Evolutionary conservation across 2,113 vertebrate species (phyloP), one percentile per base, ranked within the genome.

Genomic region (Microtus ochrogaster): DNA sequence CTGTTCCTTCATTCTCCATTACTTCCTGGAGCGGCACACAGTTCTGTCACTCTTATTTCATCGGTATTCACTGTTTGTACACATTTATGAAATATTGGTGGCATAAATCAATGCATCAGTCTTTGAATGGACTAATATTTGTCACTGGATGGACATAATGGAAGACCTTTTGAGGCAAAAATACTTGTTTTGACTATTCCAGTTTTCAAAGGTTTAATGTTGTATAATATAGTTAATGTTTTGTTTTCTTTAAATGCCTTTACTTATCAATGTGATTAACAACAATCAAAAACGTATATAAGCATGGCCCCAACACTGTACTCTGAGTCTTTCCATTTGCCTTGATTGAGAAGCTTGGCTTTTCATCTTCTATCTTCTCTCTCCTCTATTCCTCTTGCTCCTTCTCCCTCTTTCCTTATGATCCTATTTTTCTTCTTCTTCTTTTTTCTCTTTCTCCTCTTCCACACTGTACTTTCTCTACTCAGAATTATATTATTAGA

Each of bases 131-230:
- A 22, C 21, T 74, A 66, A 65, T 68, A 90, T 36, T 55, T 92
- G 81, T 72, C 22, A 79, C 33, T 58, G 12, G 72, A 22, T 28
- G 66, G 44, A 47, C 74, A 79, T 66, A 52, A 87, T 94, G n/a
- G 74, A 36, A 76, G 81, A 78, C 39, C 44, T 66, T 33, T 92
- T 81, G 72, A 70, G n/a, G 76, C 10, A 33, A 79, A 55, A 24
- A 72, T 76, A 65, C 92, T 95, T 49, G 26, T 89, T 89, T n/a
- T 81, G 33, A 30, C 3, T 90, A 5, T 93, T 79, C 49, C 79
- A 44, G 39, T 79, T 92, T 92, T 82, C 66, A 28, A 58, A 82
- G 77, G 26, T 82, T 94, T 58, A 28, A 76, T 49, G 28, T 47
- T 77, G 17, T 55, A 6, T 7, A 73, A 41, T 65, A 82, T 93